Base-by-base conservation (phyloP, 2,797 vertebrate genomes). In the Helarctos malayanus region DNA sequence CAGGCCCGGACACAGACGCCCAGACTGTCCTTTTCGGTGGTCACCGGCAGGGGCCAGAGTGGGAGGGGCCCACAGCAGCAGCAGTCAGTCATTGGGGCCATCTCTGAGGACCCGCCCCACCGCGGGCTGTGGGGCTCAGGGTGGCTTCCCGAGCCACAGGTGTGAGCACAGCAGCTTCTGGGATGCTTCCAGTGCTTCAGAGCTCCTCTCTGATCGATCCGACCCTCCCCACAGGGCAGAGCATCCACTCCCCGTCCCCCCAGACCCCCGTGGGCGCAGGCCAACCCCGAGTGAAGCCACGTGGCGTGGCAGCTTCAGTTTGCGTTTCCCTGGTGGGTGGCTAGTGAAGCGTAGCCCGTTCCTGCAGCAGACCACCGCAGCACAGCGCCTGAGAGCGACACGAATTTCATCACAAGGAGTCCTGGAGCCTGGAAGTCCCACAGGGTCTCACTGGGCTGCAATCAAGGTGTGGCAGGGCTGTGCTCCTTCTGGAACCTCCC, bases 321-420 rank as follows among this genome's bases (percentile, higher is more conserved):
- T 56, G 35, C 11, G 2, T 35, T 3, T 47, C 19, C 61, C 8
- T 29, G 84, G n/a, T 21, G 11, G 9, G n/a, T 21, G 11, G 9
- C 35, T 29, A 6, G 29, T 7, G 27, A 82, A 35, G 41, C 1
- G 29, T 16, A 4, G 2, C 27, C 3, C 5, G 12, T 56, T 32
- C 38, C 49, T 3, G 0, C 0, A 6, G 38, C 23, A 32, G 35
- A 18, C 8, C 0, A 29, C 35, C 59, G 2, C 7, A 23, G 0
- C 7, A 9, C 11, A 0, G 35, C 7, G 35, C 35, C 79, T 68
- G 68, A 0, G n/a, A 56, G 3, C 3, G 1, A 5, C 16, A 1
- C 0, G 1, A 0, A 0, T 29, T 1, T 25, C 8, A 6, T 52
- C 35, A 38, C 16, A n/a, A 0, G 1, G 14, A 19, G n/a, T 35